These are phyloP conservation scores for Alectoris magna DNA, from an alignment of 2,797 vertebrate species.

Conservation along the genomic window DNA sequence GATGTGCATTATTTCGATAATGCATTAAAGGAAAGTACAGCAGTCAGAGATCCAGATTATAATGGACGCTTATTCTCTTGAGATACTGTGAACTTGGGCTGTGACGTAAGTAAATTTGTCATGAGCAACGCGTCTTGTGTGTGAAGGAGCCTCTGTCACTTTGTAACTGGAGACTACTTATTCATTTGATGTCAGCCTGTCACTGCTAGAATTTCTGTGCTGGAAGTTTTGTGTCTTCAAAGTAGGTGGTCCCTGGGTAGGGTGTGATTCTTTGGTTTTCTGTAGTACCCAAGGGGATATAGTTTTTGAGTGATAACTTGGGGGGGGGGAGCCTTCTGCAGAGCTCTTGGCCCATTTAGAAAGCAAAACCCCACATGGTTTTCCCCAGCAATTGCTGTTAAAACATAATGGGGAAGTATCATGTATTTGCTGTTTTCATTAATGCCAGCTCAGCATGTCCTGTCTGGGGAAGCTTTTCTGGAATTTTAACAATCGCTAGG, in stretches of 20 bases:
- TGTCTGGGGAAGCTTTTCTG: not conserved
- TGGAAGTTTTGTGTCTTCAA: not conserved
- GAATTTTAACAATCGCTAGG: not conserved
- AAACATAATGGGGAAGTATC: not conserved
- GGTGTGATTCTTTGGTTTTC: not conserved
- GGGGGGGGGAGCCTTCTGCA: not conserved
- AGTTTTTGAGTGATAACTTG: not conserved
- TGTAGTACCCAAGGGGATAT: not conserved
- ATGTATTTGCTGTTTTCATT: not conserved
- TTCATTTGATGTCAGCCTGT: not conserved
- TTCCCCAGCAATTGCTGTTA: not conserved
- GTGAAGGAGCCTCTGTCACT: not conserved
- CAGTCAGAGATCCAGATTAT: not conserved
- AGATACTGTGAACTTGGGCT: not conserved
- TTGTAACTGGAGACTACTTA: not conserved
- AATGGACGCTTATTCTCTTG: not conserved
- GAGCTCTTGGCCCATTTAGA: not conserved
- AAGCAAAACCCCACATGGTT: not conserved
- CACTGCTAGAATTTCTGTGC: not conserved
- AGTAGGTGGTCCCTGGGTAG: not conserved
- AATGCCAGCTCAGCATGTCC: not conserved
- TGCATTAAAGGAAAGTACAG: not conserved
- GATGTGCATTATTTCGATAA: not conserved
- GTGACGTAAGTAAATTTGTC: not conserved
- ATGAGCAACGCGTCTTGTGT: fast-evolving